These are phyloP conservation scores for Andrena minutula DNA, from an alignment of 2,888 invertebrate genomes.

Conservation along the genomic window DNA sequence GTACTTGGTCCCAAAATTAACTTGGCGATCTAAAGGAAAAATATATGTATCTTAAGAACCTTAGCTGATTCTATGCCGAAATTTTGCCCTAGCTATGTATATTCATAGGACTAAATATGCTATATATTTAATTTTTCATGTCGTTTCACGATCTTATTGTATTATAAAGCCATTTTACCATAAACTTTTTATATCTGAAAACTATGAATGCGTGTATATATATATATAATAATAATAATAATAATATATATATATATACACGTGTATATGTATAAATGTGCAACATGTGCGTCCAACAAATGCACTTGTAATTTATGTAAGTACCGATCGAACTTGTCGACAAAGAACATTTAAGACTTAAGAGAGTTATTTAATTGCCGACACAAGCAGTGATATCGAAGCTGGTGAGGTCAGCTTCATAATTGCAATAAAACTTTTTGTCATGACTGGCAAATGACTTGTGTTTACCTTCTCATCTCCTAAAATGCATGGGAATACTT, in stretches of 20 bases:
- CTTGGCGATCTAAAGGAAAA: conserved; percentile 44
- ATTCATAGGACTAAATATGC: conserved; percentile 51
- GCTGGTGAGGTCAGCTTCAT: conserved; percentile 57
- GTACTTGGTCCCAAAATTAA: conserved; percentile 73
- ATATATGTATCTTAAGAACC: conserved; percentile 38
- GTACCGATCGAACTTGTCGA: conserved; percentile 42
- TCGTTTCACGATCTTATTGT: conserved; percentile 53
- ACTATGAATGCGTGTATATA: conserved; percentile 57
- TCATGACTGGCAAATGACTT: conserved; percentile 47
- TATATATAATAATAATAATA: conserved; percentile 1
- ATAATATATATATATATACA: neutral
- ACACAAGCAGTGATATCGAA: conserved; percentile 57
- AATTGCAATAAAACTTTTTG: conserved; percentile 64
- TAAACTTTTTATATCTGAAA: conserved; percentile 63
- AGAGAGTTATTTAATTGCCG: conserved; percentile 57
- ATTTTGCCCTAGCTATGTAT: conserved; percentile 35
- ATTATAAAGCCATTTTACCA: conserved; percentile 61
- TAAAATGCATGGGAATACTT: conserved; percentile 38
- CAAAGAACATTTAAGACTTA: conserved; percentile 50
- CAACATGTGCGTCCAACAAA: conserved; percentile 47
- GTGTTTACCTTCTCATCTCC: conserved; percentile 43
- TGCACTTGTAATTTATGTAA: conserved; percentile 54
- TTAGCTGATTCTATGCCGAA: conserved; percentile 44
- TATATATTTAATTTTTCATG: conserved; percentile 54
- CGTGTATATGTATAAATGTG: conserved; percentile 22